Evolutionary conservation across 1,140 invertebrate genomes (phyloP).

Genomic region (Apis dorsata): DNA sequence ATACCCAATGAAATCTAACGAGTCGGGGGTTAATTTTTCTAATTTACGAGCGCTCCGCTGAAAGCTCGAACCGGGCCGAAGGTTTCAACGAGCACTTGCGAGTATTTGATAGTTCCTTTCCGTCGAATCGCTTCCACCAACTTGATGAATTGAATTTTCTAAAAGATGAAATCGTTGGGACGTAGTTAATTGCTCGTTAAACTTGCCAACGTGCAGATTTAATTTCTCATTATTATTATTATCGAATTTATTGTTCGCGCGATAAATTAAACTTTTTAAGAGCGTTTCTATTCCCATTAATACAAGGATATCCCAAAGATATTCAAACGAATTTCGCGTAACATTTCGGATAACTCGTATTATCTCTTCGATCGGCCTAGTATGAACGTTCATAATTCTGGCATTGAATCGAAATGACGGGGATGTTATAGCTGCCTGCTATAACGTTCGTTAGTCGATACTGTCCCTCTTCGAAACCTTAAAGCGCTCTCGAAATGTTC

Average conservation of each 20-base stretch:
- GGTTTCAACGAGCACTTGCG: not conserved
- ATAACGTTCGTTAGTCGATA: slow-evolving; percentile 50
- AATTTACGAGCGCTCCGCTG: not conserved
- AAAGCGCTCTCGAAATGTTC: slow-evolving; percentile 57
- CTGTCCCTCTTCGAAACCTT: slow-evolving; percentile 43
- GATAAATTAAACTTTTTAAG: not conserved
- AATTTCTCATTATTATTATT: too few relatives aligned
- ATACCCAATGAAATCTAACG: slow-evolving; percentile 44
- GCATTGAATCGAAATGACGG: not conserved
- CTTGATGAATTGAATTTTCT: not conserved
- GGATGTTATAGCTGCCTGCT: not conserved
- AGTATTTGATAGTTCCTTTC: not conserved
- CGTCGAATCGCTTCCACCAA: not conserved
- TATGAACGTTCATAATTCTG: not conserved
- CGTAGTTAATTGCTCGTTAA: not conserved
- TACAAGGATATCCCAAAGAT: not conserved
- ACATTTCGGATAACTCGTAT: not conserved
- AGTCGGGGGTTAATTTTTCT: slow-evolving; percentile 35
- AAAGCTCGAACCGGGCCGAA: not conserved
- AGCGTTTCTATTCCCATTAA: too few relatives aligned
- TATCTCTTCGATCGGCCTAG: not conserved
- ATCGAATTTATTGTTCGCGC: not conserved
- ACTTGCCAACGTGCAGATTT: not conserved
- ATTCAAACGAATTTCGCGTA: not conserved
- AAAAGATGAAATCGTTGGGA: not conserved